Conservation (phyloP, 1,140 invertebrate genomes). For the Lordiphosa clarofinis region DNA sequence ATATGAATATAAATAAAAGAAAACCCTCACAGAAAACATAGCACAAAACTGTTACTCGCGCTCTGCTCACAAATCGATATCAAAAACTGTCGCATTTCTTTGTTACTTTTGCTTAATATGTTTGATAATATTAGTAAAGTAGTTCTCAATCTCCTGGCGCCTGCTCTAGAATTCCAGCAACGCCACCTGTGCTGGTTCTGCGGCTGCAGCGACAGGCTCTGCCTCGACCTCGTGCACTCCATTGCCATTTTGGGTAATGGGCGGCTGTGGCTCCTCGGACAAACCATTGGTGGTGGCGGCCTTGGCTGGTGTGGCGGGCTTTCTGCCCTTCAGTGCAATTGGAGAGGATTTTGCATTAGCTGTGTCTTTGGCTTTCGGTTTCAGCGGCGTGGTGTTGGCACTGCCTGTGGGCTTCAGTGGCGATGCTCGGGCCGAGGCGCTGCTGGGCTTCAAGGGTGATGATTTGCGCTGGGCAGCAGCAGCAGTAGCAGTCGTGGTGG, state of each 20-base stretch:
- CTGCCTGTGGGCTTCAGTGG: conserved; percentile 10
- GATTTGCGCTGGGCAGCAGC: conserved; percentile 31
- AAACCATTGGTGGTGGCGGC: conserved; percentile 41
- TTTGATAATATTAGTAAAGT: conserved; percentile 71
- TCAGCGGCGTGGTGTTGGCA: conserved; percentile 39
- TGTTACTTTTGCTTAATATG: conserved; percentile 61
- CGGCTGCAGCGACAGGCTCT: conserved; percentile 7
- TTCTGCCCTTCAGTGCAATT: conserved; percentile 25
- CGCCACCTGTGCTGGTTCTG: conserved; percentile 29
- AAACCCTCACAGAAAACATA: conserved; percentile 37
- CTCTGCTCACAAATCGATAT: conserved; percentile 15
- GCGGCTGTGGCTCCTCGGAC: conserved; percentile 4
- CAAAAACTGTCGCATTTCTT: conserved; percentile 18
- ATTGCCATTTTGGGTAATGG: conserved; percentile 37
- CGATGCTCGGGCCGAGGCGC: conserved; percentile 13
- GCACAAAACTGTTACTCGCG: conserved; percentile 40
- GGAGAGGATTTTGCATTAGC: conserved; percentile 43
- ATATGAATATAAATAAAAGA: not conserved
- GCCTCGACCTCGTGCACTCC: conserved; percentile 27
- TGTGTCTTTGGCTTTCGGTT: conserved; percentile 64
- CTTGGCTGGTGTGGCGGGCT: conserved; percentile 32
- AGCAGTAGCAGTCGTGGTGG: conserved; percentile 13
- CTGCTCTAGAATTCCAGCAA: conserved; percentile 51
- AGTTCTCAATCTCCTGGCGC: conserved; percentile 23
- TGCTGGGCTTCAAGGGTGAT: conserved; percentile 45